phyloP scores from a whole-genome alignment of 1,140 invertebrate species.

The Hestina assimilis region DNA sequence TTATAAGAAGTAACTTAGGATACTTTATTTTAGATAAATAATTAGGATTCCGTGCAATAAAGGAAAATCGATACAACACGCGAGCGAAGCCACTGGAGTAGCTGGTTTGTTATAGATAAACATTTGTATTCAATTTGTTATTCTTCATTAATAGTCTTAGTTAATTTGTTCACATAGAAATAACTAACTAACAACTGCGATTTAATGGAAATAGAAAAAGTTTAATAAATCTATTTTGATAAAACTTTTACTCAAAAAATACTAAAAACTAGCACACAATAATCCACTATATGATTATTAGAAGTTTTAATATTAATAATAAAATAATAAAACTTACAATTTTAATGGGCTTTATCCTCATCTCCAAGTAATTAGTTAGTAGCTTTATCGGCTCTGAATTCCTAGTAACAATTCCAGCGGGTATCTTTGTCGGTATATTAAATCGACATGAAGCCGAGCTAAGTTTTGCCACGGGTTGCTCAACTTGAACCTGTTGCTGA shows the following conservation, averaged over 20 bases:
- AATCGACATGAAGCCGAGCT: constrained; percentile 20
- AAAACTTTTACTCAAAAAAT: background rate
- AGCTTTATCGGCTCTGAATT: constrained; percentile 28
- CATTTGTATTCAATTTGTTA: no score
- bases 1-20: no score
- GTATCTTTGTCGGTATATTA: constrained; percentile 48
- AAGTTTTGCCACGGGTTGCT: background rate
- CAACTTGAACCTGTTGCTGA: background rate
- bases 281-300: background rate
- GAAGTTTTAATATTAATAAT: background rate
- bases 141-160: no score
- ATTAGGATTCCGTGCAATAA: no score
- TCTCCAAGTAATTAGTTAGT: constrained; percentile 56
- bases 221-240: background rate
- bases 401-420: constrained; percentile 26
- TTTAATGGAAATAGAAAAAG: background rate
- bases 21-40: no score
- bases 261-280: no score
- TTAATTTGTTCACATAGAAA: no score
- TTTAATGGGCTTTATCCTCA: constrained; percentile 51
- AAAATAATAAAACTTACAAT: constrained; percentile 48
- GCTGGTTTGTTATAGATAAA: no score
- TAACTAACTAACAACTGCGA: no score
- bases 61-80: no score
- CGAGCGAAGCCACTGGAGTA: no score